Base-by-base conservation (phyloP, 2,113 vertebrate species). In the Burhinus oedicnemus region DNA sequence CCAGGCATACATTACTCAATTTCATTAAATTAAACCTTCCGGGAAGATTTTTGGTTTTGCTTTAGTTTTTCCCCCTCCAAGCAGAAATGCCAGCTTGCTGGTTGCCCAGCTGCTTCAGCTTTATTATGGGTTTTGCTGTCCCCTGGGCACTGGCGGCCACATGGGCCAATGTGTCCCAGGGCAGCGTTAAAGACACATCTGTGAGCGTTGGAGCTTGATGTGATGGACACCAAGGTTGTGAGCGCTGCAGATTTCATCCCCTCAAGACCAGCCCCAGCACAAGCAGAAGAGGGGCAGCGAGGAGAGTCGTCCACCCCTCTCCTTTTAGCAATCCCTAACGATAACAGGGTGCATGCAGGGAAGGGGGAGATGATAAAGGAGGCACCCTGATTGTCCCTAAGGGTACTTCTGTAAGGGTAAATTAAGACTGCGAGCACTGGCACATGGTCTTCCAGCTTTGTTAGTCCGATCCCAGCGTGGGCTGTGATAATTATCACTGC, bases 21-120 rank as follows among this genome's bases (percentile, higher is more conserved):
- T 91, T 74, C 26, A 95, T 87, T 91, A 91, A 82, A 93, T 77
- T 66, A 52, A 80, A 86, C 87, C 62, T 95, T 83, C 22, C 9
- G 27, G 70, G 47, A 93, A 80, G 60, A 72, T 16, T 79, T 84
- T 44, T 54, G 27, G 49, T 71, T 96, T 91, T n/a, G 20, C 40
- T 71, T 81, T 54, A 49, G 12, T 71, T 90, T 64, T 70, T 25
- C 51, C 54, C 34, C 45, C 49, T 80, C 77, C 2, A 3, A 83
- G 40, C 3, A 2, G 75, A 65, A 87, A 60, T 25, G 65, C 44
- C 78, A 91, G 65, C 30, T 76, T 83, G 57, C 69, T 84, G 65
- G 12, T 9, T 61, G 71, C 40, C 34, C 70, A 60, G 64, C 27
- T 84, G 62, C 83, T 79, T 74, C 32, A 66, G 64, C 42, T 92